Evolutionary conservation across 2,888 invertebrate genomes (phyloP).

Genomic region (Pteria penguin): DNA sequence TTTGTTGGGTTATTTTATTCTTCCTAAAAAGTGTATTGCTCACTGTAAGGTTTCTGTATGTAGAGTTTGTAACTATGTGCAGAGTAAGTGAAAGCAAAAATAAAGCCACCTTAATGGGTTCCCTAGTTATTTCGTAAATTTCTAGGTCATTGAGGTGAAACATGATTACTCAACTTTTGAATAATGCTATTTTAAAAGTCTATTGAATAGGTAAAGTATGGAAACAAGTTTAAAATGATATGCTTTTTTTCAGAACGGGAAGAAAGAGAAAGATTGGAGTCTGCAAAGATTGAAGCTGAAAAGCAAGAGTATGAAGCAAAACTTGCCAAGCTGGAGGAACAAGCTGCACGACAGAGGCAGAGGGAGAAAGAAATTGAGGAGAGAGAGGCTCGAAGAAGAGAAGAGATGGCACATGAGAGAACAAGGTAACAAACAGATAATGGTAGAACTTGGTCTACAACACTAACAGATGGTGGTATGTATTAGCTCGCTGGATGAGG

Average conservation of each 20-base stretch:
- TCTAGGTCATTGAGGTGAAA: neutral
- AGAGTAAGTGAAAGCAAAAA: neutral
- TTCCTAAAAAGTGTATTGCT: too few species aligned
- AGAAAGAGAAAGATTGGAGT: conserved; percentile 72
- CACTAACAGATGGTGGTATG: neutral
- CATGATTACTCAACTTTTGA: too few species aligned
- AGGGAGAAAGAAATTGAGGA: conserved; percentile 77
- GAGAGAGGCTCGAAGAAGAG: conserved; percentile 58
- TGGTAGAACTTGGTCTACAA: neutral
- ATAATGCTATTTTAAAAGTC: too few species aligned
- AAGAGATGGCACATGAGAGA: conserved; percentile 49
- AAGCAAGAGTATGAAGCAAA: conserved; percentile 72
- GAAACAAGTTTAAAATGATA: neutral
- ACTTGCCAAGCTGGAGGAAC: conserved; percentile 74
- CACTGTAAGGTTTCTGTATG: neutral
- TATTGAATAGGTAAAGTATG: too few species aligned
- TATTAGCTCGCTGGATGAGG: too few species aligned
- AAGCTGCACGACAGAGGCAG: conserved; percentile 73
- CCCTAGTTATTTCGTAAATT: neutral
- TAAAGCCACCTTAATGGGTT: neutral
- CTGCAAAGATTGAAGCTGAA: conserved; percentile 72
- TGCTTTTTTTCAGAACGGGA: conserved; percentile 66
- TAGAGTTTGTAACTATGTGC: neutral
- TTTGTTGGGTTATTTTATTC: too few species aligned
- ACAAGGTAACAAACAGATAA: too few species aligned